Evolutionary conservation across 2,888 invertebrate genomes (phyloP), one percentile per base, ranked within the genome.

Genomic region (Sericinus montela): DNA sequence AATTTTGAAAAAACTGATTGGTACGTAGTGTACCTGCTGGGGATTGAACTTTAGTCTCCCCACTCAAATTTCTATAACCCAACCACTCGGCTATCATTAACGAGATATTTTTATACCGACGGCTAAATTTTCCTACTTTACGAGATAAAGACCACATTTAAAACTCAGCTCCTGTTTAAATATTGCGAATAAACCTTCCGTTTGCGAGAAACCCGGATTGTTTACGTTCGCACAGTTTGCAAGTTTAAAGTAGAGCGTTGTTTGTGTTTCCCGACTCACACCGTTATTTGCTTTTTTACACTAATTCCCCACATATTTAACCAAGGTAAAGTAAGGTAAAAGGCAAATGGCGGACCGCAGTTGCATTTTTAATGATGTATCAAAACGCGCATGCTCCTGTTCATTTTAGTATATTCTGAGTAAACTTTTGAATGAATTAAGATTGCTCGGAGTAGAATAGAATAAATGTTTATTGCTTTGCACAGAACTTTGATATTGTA

Each of bases 171-270:
- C 6, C 36, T 4, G 19, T 16, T 15, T 37, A 43, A 55, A 57
- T 60, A 66, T 66, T 64, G 71, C 70, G 58, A 72, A 71, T 69
- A 62, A 59, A 52, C 48, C 54, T 19, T 58, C 42, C 77, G 76
- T 77, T 80, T 49, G 48, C 72, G 71, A 78, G 77, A 80, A 80
- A 65, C 72, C 53, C 52, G 49, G 51, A 45, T 48, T 84, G 78
- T 84, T 82, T 82, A 82, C 69, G 57, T 80, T 82, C 78, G 69
- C 80, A 79, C 71, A 76, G 63, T 67, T 58, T 53, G 48, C 30
- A 54, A 58, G 59, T 64, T 64, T 54, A 55, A 48, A 58, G 57
- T 54, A 53, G 59, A 54, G 52, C 52, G 48, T 40, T 56, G 57
- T 61, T 58, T 59, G 54, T 48, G 52, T 53, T 52, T 46, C 48